Evolutionary conservation across 1,140 invertebrate genomes (phyloP).

Genomic region (Diprion similis): DNA sequence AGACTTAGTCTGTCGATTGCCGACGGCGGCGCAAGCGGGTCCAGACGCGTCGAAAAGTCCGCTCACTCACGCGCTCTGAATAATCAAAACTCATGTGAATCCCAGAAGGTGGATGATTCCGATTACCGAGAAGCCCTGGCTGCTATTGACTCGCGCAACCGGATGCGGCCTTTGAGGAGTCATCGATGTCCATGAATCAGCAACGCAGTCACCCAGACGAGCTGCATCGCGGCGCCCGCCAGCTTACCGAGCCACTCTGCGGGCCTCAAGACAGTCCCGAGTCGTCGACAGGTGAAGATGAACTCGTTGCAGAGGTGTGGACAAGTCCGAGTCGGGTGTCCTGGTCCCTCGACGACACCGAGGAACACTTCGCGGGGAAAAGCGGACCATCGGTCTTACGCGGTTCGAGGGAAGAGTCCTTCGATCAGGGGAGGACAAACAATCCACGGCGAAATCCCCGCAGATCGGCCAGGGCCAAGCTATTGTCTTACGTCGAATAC

Average conservation of each 20-base stretch:
- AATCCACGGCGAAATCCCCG: not conserved
- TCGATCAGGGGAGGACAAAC: too few relatives aligned
- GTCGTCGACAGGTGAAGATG: not conserved
- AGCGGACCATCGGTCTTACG: too few relatives aligned
- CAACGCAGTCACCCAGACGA: not conserved
- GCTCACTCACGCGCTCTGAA: not conserved
- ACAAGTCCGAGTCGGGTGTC: not conserved
- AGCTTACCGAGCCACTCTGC: not conserved
- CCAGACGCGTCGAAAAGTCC: not conserved
- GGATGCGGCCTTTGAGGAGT: slow-evolving; percentile 3
- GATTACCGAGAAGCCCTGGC: not conserved
- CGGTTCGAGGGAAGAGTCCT: too few relatives aligned
- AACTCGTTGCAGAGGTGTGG: not conserved
- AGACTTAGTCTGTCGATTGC: not conserved
- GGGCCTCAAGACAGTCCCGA: not conserved
- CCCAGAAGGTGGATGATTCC: slow-evolving; percentile 2
- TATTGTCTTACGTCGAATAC: not conserved
- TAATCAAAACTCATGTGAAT: not conserved
- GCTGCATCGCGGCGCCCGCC: not conserved
- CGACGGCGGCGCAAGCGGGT: not conserved
- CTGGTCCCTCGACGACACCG: not conserved
- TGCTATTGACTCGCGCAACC: not conserved
- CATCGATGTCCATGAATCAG: slow-evolving; percentile 7
- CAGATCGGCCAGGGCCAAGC: not conserved
- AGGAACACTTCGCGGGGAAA: not conserved